These are phyloP conservation scores for Scortum barcoo DNA, from an alignment of 2,113 vertebrate species.

Conservation along the genomic window DNA sequence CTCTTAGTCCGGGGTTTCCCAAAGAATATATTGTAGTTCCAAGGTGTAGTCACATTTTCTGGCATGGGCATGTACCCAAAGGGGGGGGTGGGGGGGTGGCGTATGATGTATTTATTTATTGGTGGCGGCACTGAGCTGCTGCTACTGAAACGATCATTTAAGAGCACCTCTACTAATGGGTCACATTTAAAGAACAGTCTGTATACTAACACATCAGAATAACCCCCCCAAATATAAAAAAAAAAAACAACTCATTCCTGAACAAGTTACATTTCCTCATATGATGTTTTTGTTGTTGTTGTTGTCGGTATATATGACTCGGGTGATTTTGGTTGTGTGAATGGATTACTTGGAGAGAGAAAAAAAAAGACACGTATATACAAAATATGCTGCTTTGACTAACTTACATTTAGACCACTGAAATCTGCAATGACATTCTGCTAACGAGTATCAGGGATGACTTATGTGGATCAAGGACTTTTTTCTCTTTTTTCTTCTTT, in stretches of 20 bases:
- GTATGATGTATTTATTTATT: slow-evolving; percentile 80
- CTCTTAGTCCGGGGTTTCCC: slow-evolving; percentile 29
- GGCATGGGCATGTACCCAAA: slow-evolving; percentile 27
- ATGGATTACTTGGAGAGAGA: slow-evolving; percentile 39
- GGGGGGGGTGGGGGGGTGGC: too few relatives aligned
- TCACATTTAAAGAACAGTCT: slow-evolving; percentile 51
- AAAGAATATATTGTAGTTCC: slow-evolving; percentile 53
- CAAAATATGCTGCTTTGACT: slow-evolving; percentile 64
- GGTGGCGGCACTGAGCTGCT: slow-evolving; percentile 50
- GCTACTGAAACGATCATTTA: slow-evolving; percentile 50
- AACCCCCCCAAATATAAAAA: too few relatives aligned
- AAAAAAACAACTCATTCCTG: slow-evolving; percentile 22
- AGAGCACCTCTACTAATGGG: slow-evolving; percentile 53
- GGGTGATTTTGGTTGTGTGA: slow-evolving; percentile 46
- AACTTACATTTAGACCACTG: slow-evolving; percentile 45
- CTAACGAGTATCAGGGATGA: slow-evolving; percentile 55
- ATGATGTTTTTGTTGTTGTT: slow-evolving; percentile 19
- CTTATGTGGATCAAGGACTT: slow-evolving; percentile 35
- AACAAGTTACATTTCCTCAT: slow-evolving; percentile 46
- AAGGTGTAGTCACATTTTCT: slow-evolving; percentile 45
- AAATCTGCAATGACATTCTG: slow-evolving; percentile 35
- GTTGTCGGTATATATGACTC: slow-evolving; percentile 31
- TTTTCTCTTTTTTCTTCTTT: not conserved
- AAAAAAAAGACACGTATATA: slow-evolving; percentile 12
- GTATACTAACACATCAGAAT: slow-evolving; percentile 52